Base-by-base conservation (phyloP, 1,140 invertebrate species). In the Pissodes strobi region DNA sequence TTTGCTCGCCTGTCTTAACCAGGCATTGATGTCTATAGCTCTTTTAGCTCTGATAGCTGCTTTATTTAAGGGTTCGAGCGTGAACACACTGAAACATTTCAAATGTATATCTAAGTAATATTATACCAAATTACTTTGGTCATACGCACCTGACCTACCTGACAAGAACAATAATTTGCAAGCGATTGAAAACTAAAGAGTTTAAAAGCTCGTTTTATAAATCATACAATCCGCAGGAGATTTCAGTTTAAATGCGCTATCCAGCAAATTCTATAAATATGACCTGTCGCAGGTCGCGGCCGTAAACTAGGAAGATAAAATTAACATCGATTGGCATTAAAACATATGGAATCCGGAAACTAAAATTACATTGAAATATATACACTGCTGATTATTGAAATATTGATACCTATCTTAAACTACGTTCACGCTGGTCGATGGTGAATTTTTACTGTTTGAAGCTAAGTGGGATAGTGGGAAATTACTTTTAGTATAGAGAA, bases 311-410 rank as follows among this genome's bases (percentile, higher is more conserved):
- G 25, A 51, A 5, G 48, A 51, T 21, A 23, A 34, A 46, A 48
- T 59, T 59, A 59, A 59, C 56, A 21, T 27, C 53, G 39, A 57
- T 41, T 30, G 56, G 43, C 43, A 59, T 18, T 59, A 48, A 59
- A 59, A 59, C 56, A 37, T 46, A 48, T 59, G 43, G 56, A 59
- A 59, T 59, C 41, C 56, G 56, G 56, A 59, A 59, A 59, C 23
- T 30, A 37, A 34, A 15, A 25, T 43, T 45, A 59, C 56, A 59
- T 59, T 59, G 56, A 59, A 59, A 59, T 59, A 59, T n/a, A n/a
- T 59, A 46, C 56, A 34, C 56, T 19, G 25, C 41, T 59, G 56
- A 46, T 59, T 59, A 59, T 59, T 59, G 56, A 59, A 59, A 59
- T 59, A 59, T 59, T 59, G 43, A 25, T 59, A 48, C 39, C 39